Percentiles rank a stretch among this genome's conserved stretches.
These are phyloP conservation scores for Neomonachus schauinslandi DNA, from an alignment of 2,113 vertebrate genomes.

Conservation along the genomic window DNA sequence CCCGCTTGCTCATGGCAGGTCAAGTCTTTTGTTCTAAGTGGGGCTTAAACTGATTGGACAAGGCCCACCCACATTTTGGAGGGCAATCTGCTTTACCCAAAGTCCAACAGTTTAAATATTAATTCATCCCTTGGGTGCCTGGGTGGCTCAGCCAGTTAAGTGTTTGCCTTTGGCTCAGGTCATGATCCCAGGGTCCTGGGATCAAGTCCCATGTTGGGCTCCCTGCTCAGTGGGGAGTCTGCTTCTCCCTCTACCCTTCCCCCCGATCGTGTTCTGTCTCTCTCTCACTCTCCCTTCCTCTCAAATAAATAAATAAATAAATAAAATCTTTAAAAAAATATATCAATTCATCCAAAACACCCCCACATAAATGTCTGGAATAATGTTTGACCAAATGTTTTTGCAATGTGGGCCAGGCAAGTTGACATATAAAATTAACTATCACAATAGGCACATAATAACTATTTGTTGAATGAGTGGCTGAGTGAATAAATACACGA, in stretches of 20 bases:
- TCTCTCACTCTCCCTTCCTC: not conserved
- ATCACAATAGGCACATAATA: not conserved
- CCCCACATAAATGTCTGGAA: not conserved
- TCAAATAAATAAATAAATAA: not conserved
- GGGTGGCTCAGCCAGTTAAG: not conserved
- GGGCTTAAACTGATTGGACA: not conserved
- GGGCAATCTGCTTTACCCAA: not conserved
- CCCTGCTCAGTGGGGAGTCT: not conserved
- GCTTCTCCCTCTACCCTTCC: not conserved
- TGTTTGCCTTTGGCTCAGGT: not conserved
- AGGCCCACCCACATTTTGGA: not conserved
- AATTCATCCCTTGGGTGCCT: not conserved
- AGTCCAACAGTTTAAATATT: not conserved
- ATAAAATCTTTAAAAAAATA: not conserved
- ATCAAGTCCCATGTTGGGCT: not conserved
- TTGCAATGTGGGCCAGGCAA: not conserved
- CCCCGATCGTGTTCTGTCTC: not conserved
- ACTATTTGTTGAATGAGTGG: not conserved
- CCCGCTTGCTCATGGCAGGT: not conserved
- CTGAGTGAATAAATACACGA: not conserved
- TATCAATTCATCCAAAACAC: not conserved
- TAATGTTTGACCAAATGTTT: not conserved
- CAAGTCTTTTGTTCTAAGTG: not conserved
- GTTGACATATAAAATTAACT: not conserved
- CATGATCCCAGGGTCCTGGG: not conserved